Evolutionary conservation across 2,113 vertebrate species (phyloP), one percentile per base, ranked within the genome.

Genomic region (Pseudolaguvia tuberculata): DNA sequence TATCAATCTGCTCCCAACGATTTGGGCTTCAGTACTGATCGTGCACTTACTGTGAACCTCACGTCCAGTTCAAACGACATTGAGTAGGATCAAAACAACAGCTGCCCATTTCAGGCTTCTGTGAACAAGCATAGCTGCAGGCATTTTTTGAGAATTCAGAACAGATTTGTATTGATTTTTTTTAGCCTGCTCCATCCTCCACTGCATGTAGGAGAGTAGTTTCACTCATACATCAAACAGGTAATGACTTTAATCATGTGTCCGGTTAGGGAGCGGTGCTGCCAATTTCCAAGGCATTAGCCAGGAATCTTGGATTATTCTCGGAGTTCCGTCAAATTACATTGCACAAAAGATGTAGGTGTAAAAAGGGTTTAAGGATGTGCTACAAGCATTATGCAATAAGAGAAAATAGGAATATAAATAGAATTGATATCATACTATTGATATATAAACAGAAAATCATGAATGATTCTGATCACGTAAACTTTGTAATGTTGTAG

Each of bases 161-260:
- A 70, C 58, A 68, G 70, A 77, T 77, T 81, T 68, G 21, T 79
- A 83, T 83, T 73, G 71, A 81, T 81, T 69, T 72, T 75, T 62
- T 42, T 42, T 42, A n/a, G 55, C 25, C 27, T 35, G 42, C 56
- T 76, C 68, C 62, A 75, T 58, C 47, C 48, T 59, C 7, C 21
- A 18, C 42, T 58, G 53, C 48, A 23, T 11, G 73, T 23, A 71
- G 42, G 25, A 58, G 35, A 31, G 20, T 15, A 31, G 48, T 65
- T 72, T 75, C 52, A 74, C 70, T 72, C 70, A 53, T 66, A 29
- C 7, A 45, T 61, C 57, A 51, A 56, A 76, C 52, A 51, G 66
- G 56, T 76, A 61, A 76, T 70, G 56, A 50, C 47, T 35, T 76
- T 18, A 70, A 48, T 70, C 57, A 42, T 69, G 53, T 12, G 72